Conservation (phyloP, 2,113 vertebrate genomes). For the Hymenochirus boettgeri region DNA sequence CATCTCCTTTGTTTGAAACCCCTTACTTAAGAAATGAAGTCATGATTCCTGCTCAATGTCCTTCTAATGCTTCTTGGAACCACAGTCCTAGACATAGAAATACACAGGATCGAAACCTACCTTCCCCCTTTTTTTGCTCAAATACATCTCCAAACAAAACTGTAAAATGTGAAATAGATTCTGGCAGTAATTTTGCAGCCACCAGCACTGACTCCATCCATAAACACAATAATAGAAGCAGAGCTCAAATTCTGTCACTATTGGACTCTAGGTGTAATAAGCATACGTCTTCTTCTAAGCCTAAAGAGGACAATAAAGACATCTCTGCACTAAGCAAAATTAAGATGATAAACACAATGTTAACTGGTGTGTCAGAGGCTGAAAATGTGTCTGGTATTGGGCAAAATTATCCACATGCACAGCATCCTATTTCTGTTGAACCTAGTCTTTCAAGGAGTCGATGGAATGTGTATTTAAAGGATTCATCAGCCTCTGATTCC, state of each 20-base stretch:
- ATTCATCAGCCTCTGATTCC: conserved; percentile 9
- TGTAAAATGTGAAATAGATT: too few relatives aligned
- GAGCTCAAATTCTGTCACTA: conserved; percentile 64
- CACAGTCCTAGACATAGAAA: not conserved
- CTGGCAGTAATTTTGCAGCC: not conserved
- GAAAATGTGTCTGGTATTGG: not conserved
- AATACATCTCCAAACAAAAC: conserved; percentile 4
- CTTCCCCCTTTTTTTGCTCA: conserved; percentile 36
- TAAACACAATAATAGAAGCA: conserved; percentile 60
- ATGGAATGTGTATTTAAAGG: conserved; percentile 46
- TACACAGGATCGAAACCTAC: not conserved
- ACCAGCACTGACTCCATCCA: fast-evolving
- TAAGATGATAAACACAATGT: not conserved
- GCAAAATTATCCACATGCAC: not conserved
- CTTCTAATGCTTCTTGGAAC: fast-evolving
- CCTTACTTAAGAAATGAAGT: conserved; percentile 42
- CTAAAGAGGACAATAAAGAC: not conserved
- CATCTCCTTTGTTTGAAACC: conserved; percentile 54
- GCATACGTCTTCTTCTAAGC: not conserved
- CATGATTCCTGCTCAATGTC: not conserved
- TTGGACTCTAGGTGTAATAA: conserved; percentile 48
- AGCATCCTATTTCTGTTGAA: not conserved
- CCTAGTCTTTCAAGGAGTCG: conserved; percentile 26
- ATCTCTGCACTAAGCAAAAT: not conserved
- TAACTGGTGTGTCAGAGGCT: not conserved